Percentiles rank a stretch among this genome's conserved stretches.
phyloP scores from a whole-genome alignment of 53 echinoderm and acorn worm genomes.

The Mesocentrotus franciscanus region DNA sequence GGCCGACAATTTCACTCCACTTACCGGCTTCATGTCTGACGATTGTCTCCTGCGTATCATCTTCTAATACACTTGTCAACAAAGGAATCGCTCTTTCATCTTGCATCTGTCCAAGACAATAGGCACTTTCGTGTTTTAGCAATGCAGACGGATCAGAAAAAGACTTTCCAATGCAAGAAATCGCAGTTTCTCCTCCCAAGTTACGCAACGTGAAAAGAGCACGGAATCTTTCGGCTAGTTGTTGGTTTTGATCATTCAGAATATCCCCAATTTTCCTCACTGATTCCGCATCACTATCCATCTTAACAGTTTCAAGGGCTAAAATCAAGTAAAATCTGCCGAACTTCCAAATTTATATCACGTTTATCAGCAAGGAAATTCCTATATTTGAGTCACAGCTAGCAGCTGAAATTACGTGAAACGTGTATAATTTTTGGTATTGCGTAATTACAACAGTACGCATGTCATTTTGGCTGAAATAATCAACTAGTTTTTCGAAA shows the following conservation, averaged over 20 bases:
- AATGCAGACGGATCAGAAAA: constrained; percentile 89
- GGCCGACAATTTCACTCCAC: background rate
- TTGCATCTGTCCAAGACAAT: constrained; percentile 99
- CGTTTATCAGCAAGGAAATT: background rate
- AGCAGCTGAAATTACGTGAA: too few relatives aligned
- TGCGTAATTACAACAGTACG: background rate
- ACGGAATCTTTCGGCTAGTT: constrained; percentile 90
- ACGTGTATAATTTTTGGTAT: background rate
- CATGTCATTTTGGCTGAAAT: background rate
- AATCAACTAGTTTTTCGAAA: background rate
- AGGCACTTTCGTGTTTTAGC: constrained; percentile 94
- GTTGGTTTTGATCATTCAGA: constrained; percentile 71
- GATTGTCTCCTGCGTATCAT: constrained; percentile 87
- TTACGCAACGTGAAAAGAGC: constrained; percentile 96
- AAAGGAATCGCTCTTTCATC: constrained; percentile 86
- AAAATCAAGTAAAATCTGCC: background rate
- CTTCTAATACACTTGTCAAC: constrained; percentile 76
- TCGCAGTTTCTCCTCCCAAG: constrained; percentile 86
- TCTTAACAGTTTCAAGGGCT: background rate
- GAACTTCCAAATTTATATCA: background rate
- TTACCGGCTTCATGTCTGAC: constrained; percentile 99
- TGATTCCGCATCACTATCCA: constrained; percentile 63
- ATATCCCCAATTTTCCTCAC: constrained; percentile 79
- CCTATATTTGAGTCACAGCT: background rate
- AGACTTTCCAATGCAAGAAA: constrained; percentile 77